These are phyloP conservation scores for Drosophila cracens DNA, from an alignment of 2,888 invertebrate genomes.

Conservation along the genomic window DNA sequence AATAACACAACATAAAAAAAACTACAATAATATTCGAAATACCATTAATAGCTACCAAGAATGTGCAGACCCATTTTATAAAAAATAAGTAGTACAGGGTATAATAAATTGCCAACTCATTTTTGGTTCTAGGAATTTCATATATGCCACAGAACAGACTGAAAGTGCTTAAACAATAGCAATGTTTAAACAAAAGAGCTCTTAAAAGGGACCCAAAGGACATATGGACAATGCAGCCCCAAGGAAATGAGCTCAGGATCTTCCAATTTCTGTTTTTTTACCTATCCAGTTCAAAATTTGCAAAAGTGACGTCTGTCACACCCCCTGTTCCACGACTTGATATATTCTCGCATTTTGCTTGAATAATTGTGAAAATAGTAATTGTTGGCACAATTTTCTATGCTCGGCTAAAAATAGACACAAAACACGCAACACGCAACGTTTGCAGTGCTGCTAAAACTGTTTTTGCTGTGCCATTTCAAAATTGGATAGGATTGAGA, in stretches of 20 bases:
- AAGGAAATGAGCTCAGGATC: not conserved
- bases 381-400: constrained; percentile 13
- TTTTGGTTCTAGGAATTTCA: not conserved
- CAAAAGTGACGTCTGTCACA: constrained; percentile 18
- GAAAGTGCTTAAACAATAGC: constrained; percentile 9
- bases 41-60: not conserved
- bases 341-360: not conserved
- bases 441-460: constrained; percentile 26
- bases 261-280: not conserved
- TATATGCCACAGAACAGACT: not conserved
- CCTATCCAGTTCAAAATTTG: constrained; percentile 52
- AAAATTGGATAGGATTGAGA: not conserved
- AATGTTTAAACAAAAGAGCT: constrained; percentile 16
- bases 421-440: constrained; percentile 20
- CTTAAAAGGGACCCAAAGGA: not conserved
- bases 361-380: constrained; percentile 13
- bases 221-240: not conserved
- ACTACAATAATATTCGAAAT: not conserved
- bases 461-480: constrained; percentile 7
- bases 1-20: not conserved
- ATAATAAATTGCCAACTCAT: not conserved
- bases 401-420: constrained; percentile 45
- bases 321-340: not conserved
- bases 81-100: not conserved
- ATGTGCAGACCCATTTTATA: not conserved